These are phyloP conservation scores for Rhizoglyphus robini DNA, from an alignment of 1,140 invertebrate species.

Conservation along the genomic window DNA sequence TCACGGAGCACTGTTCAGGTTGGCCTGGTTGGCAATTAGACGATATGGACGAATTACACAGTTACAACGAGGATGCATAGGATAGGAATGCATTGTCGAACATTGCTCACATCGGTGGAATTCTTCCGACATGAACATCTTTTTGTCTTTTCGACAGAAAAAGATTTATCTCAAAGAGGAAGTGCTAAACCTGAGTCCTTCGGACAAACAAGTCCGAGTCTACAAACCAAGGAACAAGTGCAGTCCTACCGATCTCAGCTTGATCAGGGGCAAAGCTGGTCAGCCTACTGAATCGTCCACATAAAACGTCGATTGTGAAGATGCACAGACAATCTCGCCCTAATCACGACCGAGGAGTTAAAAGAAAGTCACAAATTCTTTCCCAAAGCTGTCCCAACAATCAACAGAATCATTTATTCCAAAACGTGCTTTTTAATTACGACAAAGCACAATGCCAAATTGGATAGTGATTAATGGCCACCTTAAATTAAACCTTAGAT, in stretches of 20 bases:
- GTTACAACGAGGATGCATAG: neutral
- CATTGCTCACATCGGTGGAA: neutral
- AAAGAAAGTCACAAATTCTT: too few relatives aligned
- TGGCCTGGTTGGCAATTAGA: neutral
- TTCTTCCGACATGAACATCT: neutral
- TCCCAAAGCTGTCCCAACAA: too few relatives aligned
- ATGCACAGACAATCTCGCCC: too few relatives aligned
- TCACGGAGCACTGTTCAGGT: too few relatives aligned
- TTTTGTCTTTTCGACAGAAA: neutral
- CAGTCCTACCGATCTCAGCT: slow-evolving; percentile 12
- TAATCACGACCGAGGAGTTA: too few relatives aligned
- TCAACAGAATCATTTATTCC: too few relatives aligned
- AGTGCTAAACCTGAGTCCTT: too few relatives aligned
- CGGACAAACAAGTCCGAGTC: neutral
- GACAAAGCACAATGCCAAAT: neutral
- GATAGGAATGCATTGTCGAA: slow-evolving; percentile 4
- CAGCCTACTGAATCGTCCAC: too few relatives aligned
- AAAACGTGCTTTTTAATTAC: neutral
- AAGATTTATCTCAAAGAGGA: neutral
- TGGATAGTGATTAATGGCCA: neutral
- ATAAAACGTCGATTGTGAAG: too few relatives aligned
- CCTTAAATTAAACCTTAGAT: too few relatives aligned
- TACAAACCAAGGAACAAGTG: neutral
- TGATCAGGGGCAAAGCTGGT: neutral
- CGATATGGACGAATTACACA: neutral